Evolutionary conservation across 2,888 invertebrate species (phyloP).

Genomic region (Troides aeacus): DNA sequence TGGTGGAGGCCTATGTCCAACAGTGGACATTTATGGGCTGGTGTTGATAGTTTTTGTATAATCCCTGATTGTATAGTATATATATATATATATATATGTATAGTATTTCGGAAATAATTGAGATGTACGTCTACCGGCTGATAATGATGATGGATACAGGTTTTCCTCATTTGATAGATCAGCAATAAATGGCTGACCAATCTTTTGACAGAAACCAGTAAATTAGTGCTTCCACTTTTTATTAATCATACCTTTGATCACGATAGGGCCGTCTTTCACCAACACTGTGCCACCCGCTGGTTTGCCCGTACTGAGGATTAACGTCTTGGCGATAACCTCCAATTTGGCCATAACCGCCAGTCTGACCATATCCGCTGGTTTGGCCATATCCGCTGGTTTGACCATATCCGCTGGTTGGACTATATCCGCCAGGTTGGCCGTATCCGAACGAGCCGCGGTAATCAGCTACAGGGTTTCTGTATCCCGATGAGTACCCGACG

Average conservation of each 20-base stretch:
- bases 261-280: conserved; percentile 68
- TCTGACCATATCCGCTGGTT: conserved; percentile 34
- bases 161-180: too few species aligned
- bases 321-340: conserved; percentile 33
- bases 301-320: conserved; percentile 40
- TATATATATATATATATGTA: not conserved
- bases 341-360: conserved; percentile 34
- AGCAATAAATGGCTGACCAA: too few species aligned
- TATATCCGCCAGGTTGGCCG: conserved; percentile 36
- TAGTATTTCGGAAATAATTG: not conserved
- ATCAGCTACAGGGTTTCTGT: conserved; percentile 32
- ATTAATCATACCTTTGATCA: conserved; percentile 62
- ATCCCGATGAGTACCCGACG: conserved; percentile 39
- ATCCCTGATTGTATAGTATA: too few species aligned
- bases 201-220: too few species aligned
- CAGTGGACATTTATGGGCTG: too few species aligned
- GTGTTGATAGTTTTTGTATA: too few species aligned
- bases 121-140: not conserved
- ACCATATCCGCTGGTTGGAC: conserved; percentile 16
- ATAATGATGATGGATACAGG: not conserved
- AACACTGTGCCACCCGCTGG: conserved; percentile 67
- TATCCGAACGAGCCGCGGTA: conserved; percentile 25
- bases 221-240: not conserved
- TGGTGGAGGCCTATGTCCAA: not conserved
- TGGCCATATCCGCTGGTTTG: conserved; percentile 35